Conservation (phyloP, 2,797 vertebrate genomes). For the Choloepus didactylus region DNA sequence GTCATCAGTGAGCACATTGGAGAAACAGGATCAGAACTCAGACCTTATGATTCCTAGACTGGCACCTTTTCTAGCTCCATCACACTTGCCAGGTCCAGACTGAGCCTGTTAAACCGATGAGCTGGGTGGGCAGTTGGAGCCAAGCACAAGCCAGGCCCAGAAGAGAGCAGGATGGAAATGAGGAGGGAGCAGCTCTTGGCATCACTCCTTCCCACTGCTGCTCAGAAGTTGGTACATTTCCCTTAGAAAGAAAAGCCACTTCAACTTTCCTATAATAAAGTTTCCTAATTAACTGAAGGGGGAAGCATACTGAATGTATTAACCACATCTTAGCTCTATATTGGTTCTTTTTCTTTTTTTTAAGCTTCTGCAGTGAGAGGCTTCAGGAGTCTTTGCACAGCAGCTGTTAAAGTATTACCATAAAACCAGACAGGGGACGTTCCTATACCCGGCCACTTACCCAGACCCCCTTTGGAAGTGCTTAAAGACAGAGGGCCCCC, state of each 20-base stretch:
- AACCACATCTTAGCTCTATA: conserved; percentile 63
- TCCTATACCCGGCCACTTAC: background rate
- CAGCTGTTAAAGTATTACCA: conserved; percentile 63
- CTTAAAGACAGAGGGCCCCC: background rate
- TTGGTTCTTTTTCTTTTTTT: background rate
- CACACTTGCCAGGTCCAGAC: background rate
- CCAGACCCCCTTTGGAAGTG: background rate
- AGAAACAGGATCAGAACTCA: background rate
- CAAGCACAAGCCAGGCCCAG: background rate
- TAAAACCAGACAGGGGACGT: background rate
- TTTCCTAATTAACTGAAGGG: conserved; percentile 80
- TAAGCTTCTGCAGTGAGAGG: conserved; percentile 6
- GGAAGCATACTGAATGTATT: conserved; percentile 64
- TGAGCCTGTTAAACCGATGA: background rate
- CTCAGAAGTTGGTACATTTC: conserved; percentile 72
- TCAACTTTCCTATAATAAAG: conserved; percentile 74
- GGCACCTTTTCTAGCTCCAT: background rate
- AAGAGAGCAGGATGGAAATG: background rate
- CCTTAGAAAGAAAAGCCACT: conserved; percentile 69
- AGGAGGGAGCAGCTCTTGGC: background rate
- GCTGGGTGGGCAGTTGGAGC: background rate
- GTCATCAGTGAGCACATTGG: background rate
- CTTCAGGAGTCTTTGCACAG: conserved; percentile 60
- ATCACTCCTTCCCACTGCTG: conserved; percentile 10
- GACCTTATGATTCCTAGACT: background rate